phyloP scores from a whole-genome alignment of 2,888 invertebrate genomes.

The Cephus pygmeus region DNA sequence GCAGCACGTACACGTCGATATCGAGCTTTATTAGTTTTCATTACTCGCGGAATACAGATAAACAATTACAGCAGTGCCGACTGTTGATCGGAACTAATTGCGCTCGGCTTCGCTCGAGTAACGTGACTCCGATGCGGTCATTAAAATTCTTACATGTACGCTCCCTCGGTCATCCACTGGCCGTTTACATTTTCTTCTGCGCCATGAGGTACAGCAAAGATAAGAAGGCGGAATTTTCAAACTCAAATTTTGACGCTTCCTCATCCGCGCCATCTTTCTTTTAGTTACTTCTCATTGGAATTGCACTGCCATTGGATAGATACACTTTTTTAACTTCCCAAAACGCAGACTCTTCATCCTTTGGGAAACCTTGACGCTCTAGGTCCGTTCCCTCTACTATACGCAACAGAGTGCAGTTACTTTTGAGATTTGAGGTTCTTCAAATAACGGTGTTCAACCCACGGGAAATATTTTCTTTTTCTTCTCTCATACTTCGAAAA shows the following conservation, averaged over 20 bases:
- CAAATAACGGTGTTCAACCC: background rate
- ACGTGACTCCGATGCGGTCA: slow-evolving; percentile 1
- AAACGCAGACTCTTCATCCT: background rate
- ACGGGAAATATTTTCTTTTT: background rate
- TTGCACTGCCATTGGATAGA: background rate
- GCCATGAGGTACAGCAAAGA: background rate
- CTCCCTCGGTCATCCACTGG: background rate
- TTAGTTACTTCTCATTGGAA: background rate
- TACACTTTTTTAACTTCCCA: background rate
- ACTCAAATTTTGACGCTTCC: background rate
- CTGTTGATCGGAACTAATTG: background rate
- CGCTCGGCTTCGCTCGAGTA: background rate
- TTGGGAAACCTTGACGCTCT: background rate
- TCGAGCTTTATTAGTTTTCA: background rate
- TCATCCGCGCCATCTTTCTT: background rate
- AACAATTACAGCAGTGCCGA: background rate
- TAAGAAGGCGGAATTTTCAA: background rate
- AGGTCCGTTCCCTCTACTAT: background rate
- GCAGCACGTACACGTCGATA: background rate
- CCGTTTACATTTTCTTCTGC: background rate
- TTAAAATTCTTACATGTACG: slow-evolving; percentile 1
- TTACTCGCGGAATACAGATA: background rate
- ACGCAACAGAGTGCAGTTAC: background rate
- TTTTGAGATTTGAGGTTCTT: background rate
- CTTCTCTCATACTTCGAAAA: background rate